Base-by-base conservation (phyloP, 2,888 invertebrate genomes). In the Bhutanitis thaidina region DNA sequence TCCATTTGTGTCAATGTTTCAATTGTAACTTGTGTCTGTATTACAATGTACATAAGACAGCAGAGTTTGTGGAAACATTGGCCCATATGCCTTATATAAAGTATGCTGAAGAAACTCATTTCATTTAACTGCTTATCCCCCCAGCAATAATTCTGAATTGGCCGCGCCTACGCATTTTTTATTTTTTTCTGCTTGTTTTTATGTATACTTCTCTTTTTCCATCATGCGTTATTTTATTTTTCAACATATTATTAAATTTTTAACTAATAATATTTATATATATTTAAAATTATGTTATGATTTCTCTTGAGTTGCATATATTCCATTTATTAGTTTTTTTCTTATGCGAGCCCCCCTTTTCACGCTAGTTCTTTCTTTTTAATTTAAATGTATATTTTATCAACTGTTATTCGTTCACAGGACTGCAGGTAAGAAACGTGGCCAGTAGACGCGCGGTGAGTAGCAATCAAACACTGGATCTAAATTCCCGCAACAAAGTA, bases 381-480 rank as follows among this genome's bases (percentile, higher is more conserved):
- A 8, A 10, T 30, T 34, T 34, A 12, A n/a, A 34, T 34, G 4
- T 12, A 34, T 12, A 34, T 13, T 12, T 34, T 12, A 1, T 35
- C 20, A 35, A 38, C 7, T 7, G n/a, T 7, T 16, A 10, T 20
- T 43, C 7, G 9, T 46, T 46, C 12, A 15, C 73, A 74, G 74
- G 60, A 25, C 56, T 20, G 25, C 61, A 15, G 47, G 59, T 49
- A 73, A 70, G 62, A 74, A 71, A 54, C 66, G 61, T 46, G 53
- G 56, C 37, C 61, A 67, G 49, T 67, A 67, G 63, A 50, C 30
- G 53, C 27, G 51, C n/a, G 64, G 69, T 69, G 62, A 69, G 67
- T 67, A 64, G n/a, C n/a, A n/a, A 39, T 41, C 46, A 52, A 50
- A 44, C 43, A 56, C 40, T n/a, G 35, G 40, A 41, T 12, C 29